phyloP scores from a whole-genome alignment of 2,888 invertebrate genomes.

The Chymomyza fuscimana region DNA sequence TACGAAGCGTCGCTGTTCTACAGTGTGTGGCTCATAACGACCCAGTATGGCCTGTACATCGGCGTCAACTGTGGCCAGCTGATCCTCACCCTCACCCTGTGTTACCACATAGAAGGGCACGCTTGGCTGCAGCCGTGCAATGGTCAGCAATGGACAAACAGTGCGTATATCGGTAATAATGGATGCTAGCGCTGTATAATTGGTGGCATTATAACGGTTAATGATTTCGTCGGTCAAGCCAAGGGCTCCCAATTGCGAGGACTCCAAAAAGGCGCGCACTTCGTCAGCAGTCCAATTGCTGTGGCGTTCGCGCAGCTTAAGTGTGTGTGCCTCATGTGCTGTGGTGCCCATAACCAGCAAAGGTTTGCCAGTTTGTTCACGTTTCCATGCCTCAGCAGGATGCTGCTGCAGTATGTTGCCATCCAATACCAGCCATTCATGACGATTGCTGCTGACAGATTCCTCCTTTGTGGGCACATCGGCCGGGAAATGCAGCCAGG shows the following conservation, averaged over 20 bases:
- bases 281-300: constrained; percentile 85
- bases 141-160: constrained; percentile 87
- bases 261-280: constrained; percentile 83
- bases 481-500: constrained; percentile 84
- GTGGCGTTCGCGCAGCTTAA: constrained; percentile 83
- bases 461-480: constrained; percentile 82
- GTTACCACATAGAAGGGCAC: constrained; percentile 88
- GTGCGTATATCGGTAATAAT: constrained; percentile 90
- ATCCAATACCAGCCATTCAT: constrained; percentile 89
- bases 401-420: constrained; percentile 85
- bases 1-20: constrained; percentile 87
- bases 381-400: constrained; percentile 84
- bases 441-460: constrained; percentile 81
- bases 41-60: constrained; percentile 91
- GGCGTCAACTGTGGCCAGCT: constrained; percentile 82
- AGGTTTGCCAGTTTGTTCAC: constrained; percentile 78
- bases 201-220: constrained; percentile 85
- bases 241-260: constrained; percentile 82
- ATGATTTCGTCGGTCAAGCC: constrained; percentile 84
- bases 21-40: constrained; percentile 85
- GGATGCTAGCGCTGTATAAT: constrained; percentile 85
- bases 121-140: constrained; percentile 83
- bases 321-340: constrained; percentile 86
- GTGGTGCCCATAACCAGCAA: constrained; percentile 86
- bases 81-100: constrained; percentile 81